These are phyloP conservation scores for Ibidorhyncha struthersii DNA, from an alignment of 2,113 vertebrate genomes.

Conservation along the genomic window DNA sequence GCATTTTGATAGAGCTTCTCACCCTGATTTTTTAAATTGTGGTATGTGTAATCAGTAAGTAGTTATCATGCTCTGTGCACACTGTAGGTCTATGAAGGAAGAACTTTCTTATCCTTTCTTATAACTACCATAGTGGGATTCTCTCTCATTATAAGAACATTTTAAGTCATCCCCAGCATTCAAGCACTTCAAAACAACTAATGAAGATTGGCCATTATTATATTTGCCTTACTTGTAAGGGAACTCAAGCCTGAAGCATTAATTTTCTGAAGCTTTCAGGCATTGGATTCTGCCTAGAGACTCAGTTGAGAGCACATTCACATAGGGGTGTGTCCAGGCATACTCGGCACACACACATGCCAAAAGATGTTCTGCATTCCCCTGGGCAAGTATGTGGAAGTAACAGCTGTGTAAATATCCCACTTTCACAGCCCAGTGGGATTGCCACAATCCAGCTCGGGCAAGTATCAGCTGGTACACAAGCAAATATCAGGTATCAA, in stretches of 20 bases:
- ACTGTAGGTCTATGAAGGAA: neutral
- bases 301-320: neutral
- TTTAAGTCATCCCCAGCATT: neutral
- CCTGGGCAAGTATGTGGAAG: neutral
- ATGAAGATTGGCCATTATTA: neutral
- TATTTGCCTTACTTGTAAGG: neutral
- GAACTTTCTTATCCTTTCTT: neutral
- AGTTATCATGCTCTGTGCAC: neutral
- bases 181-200: neutral
- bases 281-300: neutral
- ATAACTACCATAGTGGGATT: neutral
- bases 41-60: accelerated
- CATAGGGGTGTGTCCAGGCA: neutral
- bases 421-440: neutral
- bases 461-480: neutral
- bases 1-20: neutral
- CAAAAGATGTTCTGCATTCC: neutral
- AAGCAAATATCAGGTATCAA: neutral
- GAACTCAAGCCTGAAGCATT: neutral
- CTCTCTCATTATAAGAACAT: neutral
- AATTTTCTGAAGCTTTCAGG: neutral
- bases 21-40: neutral
- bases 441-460: neutral
- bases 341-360: neutral
- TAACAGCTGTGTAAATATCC: neutral